Conservation (phyloP, 1,140 invertebrate species). For the Ceratosolen fusciceps region DNA sequence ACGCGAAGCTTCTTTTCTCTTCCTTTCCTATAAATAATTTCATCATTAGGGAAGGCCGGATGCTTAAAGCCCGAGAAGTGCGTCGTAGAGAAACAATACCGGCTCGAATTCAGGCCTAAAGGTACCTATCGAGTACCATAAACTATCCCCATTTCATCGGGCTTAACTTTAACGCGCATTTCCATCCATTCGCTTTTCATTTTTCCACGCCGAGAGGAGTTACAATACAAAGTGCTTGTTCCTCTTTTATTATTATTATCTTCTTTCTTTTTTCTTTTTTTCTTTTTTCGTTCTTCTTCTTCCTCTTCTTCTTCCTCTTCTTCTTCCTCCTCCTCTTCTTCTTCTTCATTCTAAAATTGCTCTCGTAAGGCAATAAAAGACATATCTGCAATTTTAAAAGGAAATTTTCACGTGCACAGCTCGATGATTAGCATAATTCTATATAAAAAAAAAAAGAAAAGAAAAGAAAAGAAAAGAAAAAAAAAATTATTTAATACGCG, state of each 20-base stretch:
- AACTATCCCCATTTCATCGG: constrained; percentile 41
- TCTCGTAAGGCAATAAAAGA: constrained; percentile 43
- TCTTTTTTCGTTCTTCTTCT: no score
- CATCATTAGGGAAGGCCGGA: constrained; percentile 23
- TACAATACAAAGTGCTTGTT: constrained; percentile 36
- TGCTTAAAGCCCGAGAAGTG: constrained; percentile 11
- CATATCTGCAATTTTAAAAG: constrained; percentile 25
- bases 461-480: constrained; percentile 10
- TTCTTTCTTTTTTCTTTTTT: no score
- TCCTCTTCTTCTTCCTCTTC: no score
- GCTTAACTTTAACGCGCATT: constrained; percentile 37
- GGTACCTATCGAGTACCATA: constrained; percentile 13
- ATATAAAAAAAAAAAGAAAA: constrained; percentile 6
- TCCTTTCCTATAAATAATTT: constrained; percentile 4
- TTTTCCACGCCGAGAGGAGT: constrained; percentile 19
- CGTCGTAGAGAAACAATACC: not conserved
- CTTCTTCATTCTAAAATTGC: constrained; percentile 32
- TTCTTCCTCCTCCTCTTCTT: no score
- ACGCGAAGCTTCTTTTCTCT: no score
- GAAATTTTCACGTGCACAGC: constrained; percentile 13
- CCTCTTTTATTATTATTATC: no score
- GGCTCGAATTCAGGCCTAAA: constrained; percentile 21
- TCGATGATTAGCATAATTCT: constrained; percentile 38
- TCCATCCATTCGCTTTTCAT: no score
- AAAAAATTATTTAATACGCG: constrained; percentile 36